Evolutionary conservation across 1,140 invertebrate genomes (phyloP), one percentile per base, ranked within the genome.

Genomic region (Frieseomelitta varia): DNA sequence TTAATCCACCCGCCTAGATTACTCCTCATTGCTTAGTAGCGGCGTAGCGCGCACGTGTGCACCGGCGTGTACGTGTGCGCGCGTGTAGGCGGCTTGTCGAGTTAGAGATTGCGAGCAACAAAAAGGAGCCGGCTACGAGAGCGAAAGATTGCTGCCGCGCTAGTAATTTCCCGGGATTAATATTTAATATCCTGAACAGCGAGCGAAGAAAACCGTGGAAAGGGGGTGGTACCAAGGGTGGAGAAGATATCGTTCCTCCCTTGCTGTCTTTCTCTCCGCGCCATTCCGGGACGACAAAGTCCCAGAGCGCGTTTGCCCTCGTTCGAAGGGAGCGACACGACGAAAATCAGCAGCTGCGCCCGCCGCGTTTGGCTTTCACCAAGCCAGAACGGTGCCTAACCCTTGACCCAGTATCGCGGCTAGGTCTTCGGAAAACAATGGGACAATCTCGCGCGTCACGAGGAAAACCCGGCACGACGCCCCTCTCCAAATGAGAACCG

Each of bases 131-230:
- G 58, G 30, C 56, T 65, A 75, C 80, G 75, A 86, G 86, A 92
- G 80, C 87, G 91, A 90, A 92, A 93, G 91, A 93, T 93, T 93
- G 90, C 91, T 79, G 85, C 85, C 88, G 89, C 87, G 88, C 91
- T 89, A 92, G 93, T 94, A 94, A 94, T 94, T 94, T 94, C 91
- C 92, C 88, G 84, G 93, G 93, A 94, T 94, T 94, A 94, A 93
- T 94, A 94, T 93, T 94, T 94, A 94, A 94, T 94, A 94, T 94
- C 91, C 89, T 81, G 87, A 88, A 89, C 85, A 90, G 79, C 79
- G 85, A 87, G 79, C 73, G 78, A 58, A 47, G 76, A 71, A 78
- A 39, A 47, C 39, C 69, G 30, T 8, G 21, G 81, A 61, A 39
- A 47, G 47, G 47, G 8, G 47, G 8, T 15, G 14, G 2, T 6